Percentiles rank a stretch among this genome's conserved stretches.
phyloP scores from a whole-genome alignment of 2,797 vertebrate species.

The Etheostoma perlongum region DNA sequence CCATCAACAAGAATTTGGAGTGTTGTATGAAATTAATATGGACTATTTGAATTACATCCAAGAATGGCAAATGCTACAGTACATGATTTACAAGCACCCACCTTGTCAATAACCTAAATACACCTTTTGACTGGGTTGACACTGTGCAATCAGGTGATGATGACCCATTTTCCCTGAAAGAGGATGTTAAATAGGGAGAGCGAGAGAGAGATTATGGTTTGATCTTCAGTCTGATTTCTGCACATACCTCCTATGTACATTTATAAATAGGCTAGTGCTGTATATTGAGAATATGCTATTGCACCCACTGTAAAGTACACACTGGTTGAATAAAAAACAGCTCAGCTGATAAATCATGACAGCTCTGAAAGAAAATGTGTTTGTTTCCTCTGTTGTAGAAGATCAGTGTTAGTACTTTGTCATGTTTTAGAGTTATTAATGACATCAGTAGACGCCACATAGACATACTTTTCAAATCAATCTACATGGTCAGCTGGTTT shows the following conservation, averaged over 20 bases:
- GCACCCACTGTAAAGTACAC: conserved; percentile 75
- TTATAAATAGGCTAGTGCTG: conserved; percentile 63
- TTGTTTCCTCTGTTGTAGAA: neutral
- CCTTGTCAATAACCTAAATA: conserved; percentile 29
- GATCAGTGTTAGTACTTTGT: neutral
- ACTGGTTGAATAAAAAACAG: conserved; percentile 80
- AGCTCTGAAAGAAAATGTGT: neutral
- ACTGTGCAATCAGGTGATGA: conserved; percentile 38
- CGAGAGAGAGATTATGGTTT: conserved; percentile 16
- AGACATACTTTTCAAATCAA: neutral
- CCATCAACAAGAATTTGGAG: conserved; percentile 32
- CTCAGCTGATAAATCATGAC: conserved; percentile 47
- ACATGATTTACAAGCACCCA: conserved; percentile 61
- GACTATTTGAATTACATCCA: conserved; percentile 29
- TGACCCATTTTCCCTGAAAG: conserved; percentile 29
- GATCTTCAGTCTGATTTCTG: conserved; percentile 33
- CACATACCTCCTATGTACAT: conserved; percentile 57
- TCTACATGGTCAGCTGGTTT: neutral
- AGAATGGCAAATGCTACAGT: conserved; percentile 17
- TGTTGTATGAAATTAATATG: conserved; percentile 37
- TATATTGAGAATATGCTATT: conserved; percentile 76
- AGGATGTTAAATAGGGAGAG: conserved; percentile 24
- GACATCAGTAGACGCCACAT: neutral
- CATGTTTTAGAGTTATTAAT: neutral
- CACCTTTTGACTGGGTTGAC: conserved; percentile 38